Evolutionary conservation across 2,797 vertebrate species (phyloP).

Genomic region (Poecilia velifera): DNA sequence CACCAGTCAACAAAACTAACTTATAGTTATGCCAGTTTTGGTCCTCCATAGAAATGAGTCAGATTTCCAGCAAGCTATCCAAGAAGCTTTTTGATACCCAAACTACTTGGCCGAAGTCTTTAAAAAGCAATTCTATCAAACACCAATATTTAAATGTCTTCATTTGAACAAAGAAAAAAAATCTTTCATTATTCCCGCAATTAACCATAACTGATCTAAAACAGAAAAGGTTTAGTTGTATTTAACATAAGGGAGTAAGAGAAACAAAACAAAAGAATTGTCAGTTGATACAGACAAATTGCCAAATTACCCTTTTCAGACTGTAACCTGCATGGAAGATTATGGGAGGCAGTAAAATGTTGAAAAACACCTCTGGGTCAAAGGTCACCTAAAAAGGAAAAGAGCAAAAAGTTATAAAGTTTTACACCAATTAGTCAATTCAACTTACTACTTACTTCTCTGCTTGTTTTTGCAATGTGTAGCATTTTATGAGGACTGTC

Average conservation of each 20-base stretch:
- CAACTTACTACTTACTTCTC: not conserved
- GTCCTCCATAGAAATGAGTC: not conserved
- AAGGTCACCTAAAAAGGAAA: conserved; percentile 89
- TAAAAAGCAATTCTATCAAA: not conserved
- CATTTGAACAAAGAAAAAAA: not conserved
- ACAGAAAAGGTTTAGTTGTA: not conserved
- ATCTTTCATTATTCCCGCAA: not conserved
- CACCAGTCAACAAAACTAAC: not conserved
- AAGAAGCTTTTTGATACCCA: not conserved
- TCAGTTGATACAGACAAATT: too few relatives aligned
- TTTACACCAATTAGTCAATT: not conserved
- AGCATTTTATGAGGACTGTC: not conserved
- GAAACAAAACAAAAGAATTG: not conserved
- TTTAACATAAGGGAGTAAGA: not conserved
- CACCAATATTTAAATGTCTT: not conserved
- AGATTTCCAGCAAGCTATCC: not conserved
- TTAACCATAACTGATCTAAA: not conserved
- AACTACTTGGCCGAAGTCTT: not conserved
- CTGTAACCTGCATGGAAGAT: conserved; percentile 99
- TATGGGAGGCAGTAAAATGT: conserved; percentile 97
- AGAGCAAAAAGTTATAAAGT: conserved; percentile 8
- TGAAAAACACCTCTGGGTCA: conserved; percentile 99
- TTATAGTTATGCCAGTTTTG: not conserved
- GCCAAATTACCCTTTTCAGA: conserved; percentile 89
- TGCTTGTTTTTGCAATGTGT: not conserved